Percentiles rank a stretch among this genome's conserved stretches.
These are phyloP conservation scores for Noctilio leporinus DNA, from an alignment of 2,113 vertebrate genomes.

Conservation along the genomic window DNA sequence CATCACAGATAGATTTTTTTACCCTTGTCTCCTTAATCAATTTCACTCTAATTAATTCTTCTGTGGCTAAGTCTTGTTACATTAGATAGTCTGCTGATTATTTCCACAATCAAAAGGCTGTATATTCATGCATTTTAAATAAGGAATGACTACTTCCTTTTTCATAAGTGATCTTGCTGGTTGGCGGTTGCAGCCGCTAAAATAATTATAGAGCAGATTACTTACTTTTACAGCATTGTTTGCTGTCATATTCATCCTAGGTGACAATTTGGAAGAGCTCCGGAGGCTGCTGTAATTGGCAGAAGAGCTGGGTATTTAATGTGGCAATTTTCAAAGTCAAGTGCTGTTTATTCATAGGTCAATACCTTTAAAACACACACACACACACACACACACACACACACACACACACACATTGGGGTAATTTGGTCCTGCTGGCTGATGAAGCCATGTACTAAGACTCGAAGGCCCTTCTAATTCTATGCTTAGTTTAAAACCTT, in stretches of 20 bases:
- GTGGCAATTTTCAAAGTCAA: constrained; percentile 69
- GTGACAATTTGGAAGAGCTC: constrained; percentile 59
- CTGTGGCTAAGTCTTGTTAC: constrained; percentile 74
- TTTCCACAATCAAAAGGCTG: constrained; percentile 76
- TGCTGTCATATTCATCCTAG: constrained; percentile 62
- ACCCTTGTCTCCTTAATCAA: constrained; percentile 71
- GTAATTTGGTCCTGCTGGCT: constrained; percentile 49
- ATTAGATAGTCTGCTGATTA: constrained; percentile 76
- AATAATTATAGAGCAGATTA: constrained; percentile 72
- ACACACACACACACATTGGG: neutral
- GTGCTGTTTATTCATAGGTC: constrained; percentile 60
- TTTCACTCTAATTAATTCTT: constrained; percentile 75
- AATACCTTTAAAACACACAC: too few relatives aligned
- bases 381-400: neutral
- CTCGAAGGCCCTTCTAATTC: constrained; percentile 5
- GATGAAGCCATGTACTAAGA: neutral
- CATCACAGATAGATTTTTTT: constrained; percentile 68
- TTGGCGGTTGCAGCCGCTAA: constrained; percentile 66
- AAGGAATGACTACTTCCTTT: constrained; percentile 51
- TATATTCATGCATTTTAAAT: constrained; percentile 77
- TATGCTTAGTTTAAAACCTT: constrained; percentile 29
- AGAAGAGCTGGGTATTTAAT: constrained; percentile 40
- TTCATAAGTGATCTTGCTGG: constrained; percentile 74
- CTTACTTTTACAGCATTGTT: constrained; percentile 75
- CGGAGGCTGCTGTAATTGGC: neutral